A percentile compares a stretch with the other conserved stretches of the same genome.
phyloP scores from a whole-genome alignment of 2,797 vertebrate species.

The Pampus argenteus region DNA sequence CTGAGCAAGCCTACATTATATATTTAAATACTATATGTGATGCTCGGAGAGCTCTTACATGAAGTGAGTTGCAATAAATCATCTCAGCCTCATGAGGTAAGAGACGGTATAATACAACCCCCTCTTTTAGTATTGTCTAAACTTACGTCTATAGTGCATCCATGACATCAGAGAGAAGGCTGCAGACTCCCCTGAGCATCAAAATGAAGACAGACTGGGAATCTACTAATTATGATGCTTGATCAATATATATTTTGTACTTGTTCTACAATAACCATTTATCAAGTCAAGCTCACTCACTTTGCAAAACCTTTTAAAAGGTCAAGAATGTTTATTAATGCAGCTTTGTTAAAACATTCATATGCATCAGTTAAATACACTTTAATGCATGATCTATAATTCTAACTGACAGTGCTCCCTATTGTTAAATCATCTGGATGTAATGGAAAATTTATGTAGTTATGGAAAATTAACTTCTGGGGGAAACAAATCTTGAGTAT shows the following conservation, averaged over 20 bases:
- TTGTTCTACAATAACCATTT: slow-evolving; percentile 82
- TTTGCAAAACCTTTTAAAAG: slow-evolving; percentile 66
- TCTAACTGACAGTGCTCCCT: not conserved
- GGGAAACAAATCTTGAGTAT: not conserved
- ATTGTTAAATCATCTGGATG: not conserved
- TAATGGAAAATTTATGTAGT: not conserved
- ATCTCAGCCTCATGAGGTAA: slow-evolving; percentile 46
- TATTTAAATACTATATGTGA: slow-evolving; percentile 48
- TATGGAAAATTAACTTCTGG: not conserved
- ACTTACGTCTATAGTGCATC: slow-evolving; percentile 31
- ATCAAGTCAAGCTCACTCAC: slow-evolving; percentile 69
- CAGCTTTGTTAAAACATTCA: slow-evolving; percentile 41
- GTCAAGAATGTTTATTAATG: slow-evolving; percentile 62
- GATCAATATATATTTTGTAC: slow-evolving; percentile 84
- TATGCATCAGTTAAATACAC: slow-evolving; percentile 13
- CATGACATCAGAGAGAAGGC: slow-evolving; percentile 61
- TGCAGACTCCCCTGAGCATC: slow-evolving; percentile 72
- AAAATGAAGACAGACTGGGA: slow-evolving; percentile 66
- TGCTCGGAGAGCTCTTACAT: slow-evolving; percentile 56
- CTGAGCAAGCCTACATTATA: slow-evolving; percentile 36
- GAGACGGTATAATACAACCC: slow-evolving; percentile 30
- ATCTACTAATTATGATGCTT: slow-evolving; percentile 68
- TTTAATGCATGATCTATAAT: slow-evolving; percentile 3
- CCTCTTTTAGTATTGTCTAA: slow-evolving; percentile 46
- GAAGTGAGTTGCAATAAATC: slow-evolving; percentile 60